Evolutionary conservation across 64 coral and sea anemone genomes (phyloP).

Genomic region (Trachythela sp.): DNA sequence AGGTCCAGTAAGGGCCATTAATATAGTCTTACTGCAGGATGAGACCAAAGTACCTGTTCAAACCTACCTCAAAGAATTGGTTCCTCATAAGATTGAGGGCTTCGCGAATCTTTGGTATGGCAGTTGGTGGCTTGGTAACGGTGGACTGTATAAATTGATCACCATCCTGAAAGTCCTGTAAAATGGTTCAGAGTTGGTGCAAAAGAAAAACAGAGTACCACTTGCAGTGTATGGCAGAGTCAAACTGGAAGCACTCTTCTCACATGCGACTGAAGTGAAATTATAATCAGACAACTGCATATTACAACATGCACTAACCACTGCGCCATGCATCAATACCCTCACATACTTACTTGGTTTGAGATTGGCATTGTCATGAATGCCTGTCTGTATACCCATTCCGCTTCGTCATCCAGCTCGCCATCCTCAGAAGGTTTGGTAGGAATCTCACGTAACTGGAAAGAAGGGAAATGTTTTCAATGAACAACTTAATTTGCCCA

Average conservation of each 20-base stretch:
- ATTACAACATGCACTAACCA: background rate
- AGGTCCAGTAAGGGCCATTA: background rate
- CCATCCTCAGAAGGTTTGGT: conserved; percentile 75
- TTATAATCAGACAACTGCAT: too few species aligned
- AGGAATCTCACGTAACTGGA: conserved; percentile 78
- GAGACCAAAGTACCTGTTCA: too few species aligned
- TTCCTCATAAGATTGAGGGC: conserved; percentile 94
- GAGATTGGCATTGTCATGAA: conserved; percentile 81
- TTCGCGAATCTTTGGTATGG: conserved; percentile 77
- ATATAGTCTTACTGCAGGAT: background rate
- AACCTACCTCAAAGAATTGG: conserved; percentile 89
- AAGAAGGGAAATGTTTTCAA: background rate
- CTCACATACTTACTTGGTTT: conserved; percentile 58
- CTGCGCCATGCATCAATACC: background rate
- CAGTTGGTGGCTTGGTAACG: conserved; percentile 59
- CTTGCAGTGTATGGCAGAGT: too few species aligned
- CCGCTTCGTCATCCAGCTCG: conserved; percentile 88
- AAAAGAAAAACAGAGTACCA: background rate
- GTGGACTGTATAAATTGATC: conserved; percentile 40
- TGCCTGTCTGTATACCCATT: conserved; percentile 90
- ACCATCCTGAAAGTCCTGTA: conserved; percentile 54
- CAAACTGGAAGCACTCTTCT: too few species aligned
- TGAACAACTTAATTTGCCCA: background rate
- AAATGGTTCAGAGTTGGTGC: too few species aligned
- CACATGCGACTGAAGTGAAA: too few species aligned